Conservation (phyloP, 2,888 invertebrate species). For the Mimas tiliae region DNA sequence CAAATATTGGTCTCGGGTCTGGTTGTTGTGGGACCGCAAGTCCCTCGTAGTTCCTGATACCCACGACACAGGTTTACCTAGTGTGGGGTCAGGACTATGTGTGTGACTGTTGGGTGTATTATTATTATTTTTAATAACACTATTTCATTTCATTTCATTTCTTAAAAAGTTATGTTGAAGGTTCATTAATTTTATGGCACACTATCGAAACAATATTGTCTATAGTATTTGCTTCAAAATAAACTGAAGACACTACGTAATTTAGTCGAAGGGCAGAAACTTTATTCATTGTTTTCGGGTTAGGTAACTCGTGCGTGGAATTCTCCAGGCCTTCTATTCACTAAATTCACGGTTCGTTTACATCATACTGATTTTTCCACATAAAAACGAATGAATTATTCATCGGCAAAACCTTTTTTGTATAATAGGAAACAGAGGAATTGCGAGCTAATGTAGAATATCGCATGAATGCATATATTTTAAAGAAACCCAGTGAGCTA, state of each 20-base stretch:
- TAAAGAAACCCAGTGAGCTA: slow-evolving; percentile 28
- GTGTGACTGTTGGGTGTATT: too few relatives aligned
- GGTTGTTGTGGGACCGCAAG: too few relatives aligned
- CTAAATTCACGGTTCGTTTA: slow-evolving; percentile 65
- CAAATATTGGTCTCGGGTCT: too few relatives aligned
- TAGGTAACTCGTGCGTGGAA: slow-evolving; percentile 33
- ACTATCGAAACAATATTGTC: not conserved
- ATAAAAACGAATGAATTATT: slow-evolving; percentile 67
- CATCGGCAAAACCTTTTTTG: slow-evolving; percentile 62
- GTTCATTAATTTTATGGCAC: not conserved
- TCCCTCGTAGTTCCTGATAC: too few relatives aligned
- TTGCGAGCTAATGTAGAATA: slow-evolving; percentile 30
- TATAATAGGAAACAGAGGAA: slow-evolving; percentile 48
- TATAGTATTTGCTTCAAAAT: not conserved
- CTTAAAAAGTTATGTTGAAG: too few relatives aligned
- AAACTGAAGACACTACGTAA: slow-evolving; percentile 9
- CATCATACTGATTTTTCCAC: slow-evolving; percentile 58
- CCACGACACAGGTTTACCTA: too few relatives aligned
- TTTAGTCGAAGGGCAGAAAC: slow-evolving; percentile 21
- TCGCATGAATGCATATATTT: slow-evolving; percentile 43
- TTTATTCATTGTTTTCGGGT: slow-evolving; percentile 19
- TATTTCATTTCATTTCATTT: too few relatives aligned
- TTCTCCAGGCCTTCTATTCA: slow-evolving; percentile 43
- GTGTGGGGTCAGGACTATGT: too few relatives aligned
- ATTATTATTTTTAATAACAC: too few relatives aligned